These are phyloP conservation scores for Albula glossodonta DNA, from an alignment of 2,113 vertebrate genomes.

Conservation along the genomic window DNA sequence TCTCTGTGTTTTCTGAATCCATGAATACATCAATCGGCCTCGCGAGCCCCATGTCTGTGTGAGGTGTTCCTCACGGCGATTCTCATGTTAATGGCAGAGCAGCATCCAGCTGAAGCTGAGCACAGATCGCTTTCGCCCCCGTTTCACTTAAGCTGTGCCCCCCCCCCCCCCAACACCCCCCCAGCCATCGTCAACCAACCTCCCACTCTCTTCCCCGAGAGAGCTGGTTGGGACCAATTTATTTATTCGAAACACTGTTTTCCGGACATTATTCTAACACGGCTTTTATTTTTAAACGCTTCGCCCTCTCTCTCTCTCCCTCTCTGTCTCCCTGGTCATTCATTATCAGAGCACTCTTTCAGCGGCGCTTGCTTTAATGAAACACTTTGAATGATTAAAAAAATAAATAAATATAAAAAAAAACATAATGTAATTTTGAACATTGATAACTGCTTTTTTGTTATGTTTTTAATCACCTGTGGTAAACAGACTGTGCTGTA, in stretches of 20 bases:
- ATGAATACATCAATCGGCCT: conserved; percentile 18
- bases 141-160: neutral
- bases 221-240: neutral
- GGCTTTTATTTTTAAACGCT: conserved; percentile 16
- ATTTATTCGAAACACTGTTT: conserved; percentile 23
- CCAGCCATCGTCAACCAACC: neutral
- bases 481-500: neutral
- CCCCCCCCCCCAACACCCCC: neutral
- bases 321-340: conserved; percentile 39
- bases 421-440: conserved; percentile 10
- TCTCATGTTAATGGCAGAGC: conserved; percentile 31
- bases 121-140: neutral
- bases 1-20: neutral
- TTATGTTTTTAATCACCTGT: neutral
- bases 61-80: neutral
- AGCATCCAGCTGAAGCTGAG: neutral
- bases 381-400: conserved; percentile 18
- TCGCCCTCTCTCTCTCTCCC: neutral
- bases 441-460: conserved; percentile 6
- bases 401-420: neutral
- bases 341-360: conserved; percentile 32
- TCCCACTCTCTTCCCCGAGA: neutral
- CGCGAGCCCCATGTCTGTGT: neutral
- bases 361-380: conserved; percentile 26
- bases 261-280: neutral